These are phyloP conservation scores for Leptopilina clavipes DNA, from an alignment of 1,140 invertebrate genomes.

Conservation along the genomic window DNA sequence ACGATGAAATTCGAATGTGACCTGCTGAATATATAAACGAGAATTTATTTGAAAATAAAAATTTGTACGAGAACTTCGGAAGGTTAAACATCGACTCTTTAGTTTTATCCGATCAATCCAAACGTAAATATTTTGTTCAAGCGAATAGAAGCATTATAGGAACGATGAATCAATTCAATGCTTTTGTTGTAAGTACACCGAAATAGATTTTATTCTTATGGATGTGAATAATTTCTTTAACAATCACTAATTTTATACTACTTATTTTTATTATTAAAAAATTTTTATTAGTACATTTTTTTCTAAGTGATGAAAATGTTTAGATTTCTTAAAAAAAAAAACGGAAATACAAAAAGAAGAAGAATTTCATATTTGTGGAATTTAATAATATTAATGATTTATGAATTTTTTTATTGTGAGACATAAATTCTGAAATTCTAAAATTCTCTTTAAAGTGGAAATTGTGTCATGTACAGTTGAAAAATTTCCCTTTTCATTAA, in stretches of 20 bases:
- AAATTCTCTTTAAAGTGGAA: not conserved
- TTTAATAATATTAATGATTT: not conserved
- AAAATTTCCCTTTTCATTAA: not conserved
- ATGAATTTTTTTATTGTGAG: not conserved
- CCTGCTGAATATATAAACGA: not conserved
- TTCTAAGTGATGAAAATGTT: too few species aligned
- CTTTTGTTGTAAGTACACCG: not conserved
- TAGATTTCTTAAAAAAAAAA: too few species aligned
- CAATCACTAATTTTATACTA: not conserved
- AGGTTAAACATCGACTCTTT: not conserved
- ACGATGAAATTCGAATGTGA: not conserved
- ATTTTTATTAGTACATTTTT: too few species aligned
- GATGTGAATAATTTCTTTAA: not conserved
- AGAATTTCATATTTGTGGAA: not conserved
- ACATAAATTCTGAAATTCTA: not conserved
- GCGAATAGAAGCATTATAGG: not conserved
- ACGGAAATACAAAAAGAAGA: too few species aligned
- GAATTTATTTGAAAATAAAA: not conserved
- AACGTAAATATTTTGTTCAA: constrained; percentile 13
- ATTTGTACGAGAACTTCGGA: not conserved
- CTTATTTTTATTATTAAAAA: too few species aligned
- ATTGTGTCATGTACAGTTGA: not conserved
- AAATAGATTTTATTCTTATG: not conserved
- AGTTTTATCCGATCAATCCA: not conserved
- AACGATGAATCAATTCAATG: constrained; percentile 8